Conservation (phyloP, 2,888 invertebrate species). For the Quadroppia sp. region DNA sequence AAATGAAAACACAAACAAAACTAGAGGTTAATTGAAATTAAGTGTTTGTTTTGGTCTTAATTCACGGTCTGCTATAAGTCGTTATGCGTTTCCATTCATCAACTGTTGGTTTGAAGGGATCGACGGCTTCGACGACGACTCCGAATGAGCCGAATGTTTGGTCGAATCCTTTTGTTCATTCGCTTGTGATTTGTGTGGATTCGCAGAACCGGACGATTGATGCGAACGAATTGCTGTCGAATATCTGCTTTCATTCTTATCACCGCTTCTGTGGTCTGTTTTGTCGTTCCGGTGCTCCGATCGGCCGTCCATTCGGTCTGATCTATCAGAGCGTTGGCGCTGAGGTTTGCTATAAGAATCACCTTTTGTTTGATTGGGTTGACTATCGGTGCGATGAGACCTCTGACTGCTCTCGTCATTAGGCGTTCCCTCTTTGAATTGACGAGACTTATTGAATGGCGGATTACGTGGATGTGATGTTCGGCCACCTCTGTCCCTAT, state of each 20-base stretch:
- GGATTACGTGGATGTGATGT: neutral
- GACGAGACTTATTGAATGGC: conserved; percentile 5
- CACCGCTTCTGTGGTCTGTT: neutral
- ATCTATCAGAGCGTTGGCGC: neutral
- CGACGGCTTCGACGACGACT: conserved; percentile 2
- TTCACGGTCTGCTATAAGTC: neutral
- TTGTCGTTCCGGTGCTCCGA: neutral
- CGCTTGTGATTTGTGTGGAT: conserved; percentile 21
- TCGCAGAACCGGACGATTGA: neutral
- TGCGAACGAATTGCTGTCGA: conserved; percentile 2
- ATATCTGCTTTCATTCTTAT: neutral
- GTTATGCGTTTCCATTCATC: conserved; percentile 31
- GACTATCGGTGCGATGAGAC: conserved; percentile 8
- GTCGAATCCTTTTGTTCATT: conserved; percentile 17
- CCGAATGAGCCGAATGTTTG: neutral
- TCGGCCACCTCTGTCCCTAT: conserved; percentile 2
- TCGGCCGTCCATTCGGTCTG: neutral
- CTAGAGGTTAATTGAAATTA: conserved; percentile 28
- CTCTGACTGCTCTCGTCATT: neutral
- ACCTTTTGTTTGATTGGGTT: neutral
- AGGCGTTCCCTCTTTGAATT: conserved; percentile 29
- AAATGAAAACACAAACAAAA: conserved; percentile 33
- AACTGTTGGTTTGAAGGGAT: neutral
- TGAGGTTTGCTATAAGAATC: conserved; percentile 10
- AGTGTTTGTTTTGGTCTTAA: conserved; percentile 1